Base-by-base conservation (phyloP, 2,797 vertebrate genomes). In the Leptoclinus maculatus region DNA sequence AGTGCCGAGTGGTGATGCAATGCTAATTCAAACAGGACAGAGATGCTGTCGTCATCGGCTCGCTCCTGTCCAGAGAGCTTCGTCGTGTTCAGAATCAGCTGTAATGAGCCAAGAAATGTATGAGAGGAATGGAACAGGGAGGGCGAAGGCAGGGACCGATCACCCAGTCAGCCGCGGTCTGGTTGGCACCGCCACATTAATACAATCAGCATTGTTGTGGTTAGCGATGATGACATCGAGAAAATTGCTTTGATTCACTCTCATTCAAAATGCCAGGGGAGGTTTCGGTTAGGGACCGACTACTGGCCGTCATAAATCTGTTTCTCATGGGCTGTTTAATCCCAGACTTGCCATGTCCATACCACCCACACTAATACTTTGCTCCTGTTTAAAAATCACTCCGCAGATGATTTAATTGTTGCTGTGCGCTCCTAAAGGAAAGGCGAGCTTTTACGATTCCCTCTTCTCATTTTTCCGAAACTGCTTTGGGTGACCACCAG, bases 361-460 rank as follows among this genome's bases (percentile, higher is more conserved):
- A 77, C 87, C 87, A 83, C 88, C 89, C 92, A 78, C 84, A 69
- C 74, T 76, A 88, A 83, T 71, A 73, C 58, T 85, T 66, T 41
- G 79, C 91, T 92, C 87, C 91, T 39, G 91, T 92, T 90, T 87
- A 38, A 87, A 90, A 88, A 81, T 84, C 70, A 73, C 51, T 79
- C 78, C 59, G n/a, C 85, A 62, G 51, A 23, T 27, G 23, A 78
- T 88, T 84, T 84, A 71, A 86, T 88, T 85, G 81, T 86, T 86
- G 87, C 83, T 85, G 62, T 63, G 81, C 36, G 64, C 83, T 79
- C 78, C 86, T 72, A 81, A 87, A 89, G 70, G 34, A 25, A 38
- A 85, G 68, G 41, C 62, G 3, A 56, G 56, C 65, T 82, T 72
- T 68, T 78, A 88, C 49, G 27, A 83, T 69, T 17, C 51, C 34